Conservation (phyloP, 2,113 vertebrate species). For the Ovibos moschatus region DNA sequence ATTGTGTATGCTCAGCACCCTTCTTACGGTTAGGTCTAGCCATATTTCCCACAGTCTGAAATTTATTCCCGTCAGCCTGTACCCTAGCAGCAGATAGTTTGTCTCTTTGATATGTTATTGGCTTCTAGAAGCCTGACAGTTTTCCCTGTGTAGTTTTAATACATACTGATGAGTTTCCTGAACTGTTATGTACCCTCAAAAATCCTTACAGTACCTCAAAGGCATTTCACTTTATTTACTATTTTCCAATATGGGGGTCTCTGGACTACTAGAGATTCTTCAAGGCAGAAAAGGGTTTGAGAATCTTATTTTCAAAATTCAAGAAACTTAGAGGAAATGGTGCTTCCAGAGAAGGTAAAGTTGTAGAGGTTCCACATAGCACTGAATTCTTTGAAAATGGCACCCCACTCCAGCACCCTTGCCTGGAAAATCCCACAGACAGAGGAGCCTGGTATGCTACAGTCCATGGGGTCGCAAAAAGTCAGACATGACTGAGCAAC, state of each 20-base stretch:
- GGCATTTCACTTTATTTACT: conserved; percentile 2
- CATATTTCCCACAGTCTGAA: conserved; percentile 76
- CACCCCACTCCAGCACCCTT: background rate
- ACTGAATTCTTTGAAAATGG: background rate
- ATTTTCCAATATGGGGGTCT: background rate
- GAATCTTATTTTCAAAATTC: background rate
- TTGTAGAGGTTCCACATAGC: background rate
- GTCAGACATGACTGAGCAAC: background rate
- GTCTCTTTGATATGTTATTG: conserved; percentile 76
- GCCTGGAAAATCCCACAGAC: background rate
- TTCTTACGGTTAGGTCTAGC: conserved; percentile 51
- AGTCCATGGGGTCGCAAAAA: background rate
- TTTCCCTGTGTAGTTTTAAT: conserved; percentile 68
- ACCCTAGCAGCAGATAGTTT: conserved; percentile 70
- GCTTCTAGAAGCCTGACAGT: conserved; percentile 70
- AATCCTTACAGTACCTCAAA: background rate
- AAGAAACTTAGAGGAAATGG: background rate
- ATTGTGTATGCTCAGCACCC: conserved; percentile 11
- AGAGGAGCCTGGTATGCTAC: background rate
- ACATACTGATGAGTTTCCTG: conserved; percentile 68
- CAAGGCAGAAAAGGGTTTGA: background rate
- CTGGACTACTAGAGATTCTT: background rate
- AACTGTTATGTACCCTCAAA: conserved; percentile 29
- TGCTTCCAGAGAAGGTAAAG: background rate
- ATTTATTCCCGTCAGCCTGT: conserved; percentile 70